A percentile compares a stretch with the other conserved stretches of the same genome.
These are phyloP conservation scores for Empidonax traillii DNA, from an alignment of 2,113 vertebrate species.

Conservation along the genomic window DNA sequence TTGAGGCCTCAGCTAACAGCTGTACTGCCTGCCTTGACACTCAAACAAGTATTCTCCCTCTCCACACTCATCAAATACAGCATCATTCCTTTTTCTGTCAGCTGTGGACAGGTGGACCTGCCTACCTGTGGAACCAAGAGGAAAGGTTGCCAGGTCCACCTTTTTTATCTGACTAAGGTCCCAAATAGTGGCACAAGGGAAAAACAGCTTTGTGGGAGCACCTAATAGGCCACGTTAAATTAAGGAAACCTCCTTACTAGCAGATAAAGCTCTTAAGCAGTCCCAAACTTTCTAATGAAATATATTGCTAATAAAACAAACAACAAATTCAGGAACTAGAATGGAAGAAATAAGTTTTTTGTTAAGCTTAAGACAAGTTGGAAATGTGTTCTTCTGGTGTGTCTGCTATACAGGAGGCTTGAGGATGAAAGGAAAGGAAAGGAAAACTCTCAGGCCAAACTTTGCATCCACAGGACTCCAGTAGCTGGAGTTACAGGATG, in stretches of 20 bases:
- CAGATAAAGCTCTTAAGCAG: not conserved
- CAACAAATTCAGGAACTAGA: not conserved
- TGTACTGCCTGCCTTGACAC: not conserved
- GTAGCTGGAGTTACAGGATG: constrained; percentile 37
- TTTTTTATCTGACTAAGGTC: not conserved
- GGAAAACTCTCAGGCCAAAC: not conserved
- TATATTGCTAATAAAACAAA: not conserved
- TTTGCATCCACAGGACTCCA: not conserved
- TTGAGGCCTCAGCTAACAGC: not conserved
- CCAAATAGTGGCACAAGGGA: not conserved
- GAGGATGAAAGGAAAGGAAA: not conserved
- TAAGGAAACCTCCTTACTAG: not conserved
- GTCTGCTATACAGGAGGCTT: not conserved
- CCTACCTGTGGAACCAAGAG: not conserved
- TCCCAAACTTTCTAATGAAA: not conserved
- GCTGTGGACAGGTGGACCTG: too few relatives aligned
- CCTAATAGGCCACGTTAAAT: not conserved
- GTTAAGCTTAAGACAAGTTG: not conserved
- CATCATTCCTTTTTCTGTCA: not conserved
- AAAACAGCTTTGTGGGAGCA: not conserved
- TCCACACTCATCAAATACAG: not conserved
- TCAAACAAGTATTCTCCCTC: not conserved
- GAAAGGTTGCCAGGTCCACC: not conserved
- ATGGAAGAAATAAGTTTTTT: not conserved
- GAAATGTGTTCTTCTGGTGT: not conserved